Evolutionary conservation across 2,888 invertebrate species (phyloP), one percentile per base, ranked within the genome.

Genomic region (Bombyx huttoni): DNA sequence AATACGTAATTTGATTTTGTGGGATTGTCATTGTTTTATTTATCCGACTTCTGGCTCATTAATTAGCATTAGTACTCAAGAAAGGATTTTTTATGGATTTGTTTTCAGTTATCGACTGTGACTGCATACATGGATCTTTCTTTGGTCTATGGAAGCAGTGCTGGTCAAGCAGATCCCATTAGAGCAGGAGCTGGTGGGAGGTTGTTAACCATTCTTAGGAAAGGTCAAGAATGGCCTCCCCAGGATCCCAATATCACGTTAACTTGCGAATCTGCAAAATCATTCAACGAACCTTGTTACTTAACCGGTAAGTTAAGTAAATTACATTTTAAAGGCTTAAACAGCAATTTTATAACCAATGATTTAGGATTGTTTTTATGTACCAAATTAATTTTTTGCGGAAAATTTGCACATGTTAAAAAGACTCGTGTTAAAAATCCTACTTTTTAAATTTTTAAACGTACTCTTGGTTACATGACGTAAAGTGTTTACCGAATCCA

Each of bases 71-170:
- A n/a, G n/a, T n/a, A n/a, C n/a, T n/a, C n/a, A n/a, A n/a, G n/a
- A n/a, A n/a, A n/a, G n/a, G n/a, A n/a, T n/a, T n/a, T 24, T 24
- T 24, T 24, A 24, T 40, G 40, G 12, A 40, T 10, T 40, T 40
- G 1, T 7, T 40, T 40, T 7, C 59, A 94, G 93, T 61, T 94
- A 34, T 89, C 92, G 8, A 89, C 88, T 10, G 92, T 94, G 0
- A 93, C 94, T 35, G 91, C 93, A 10, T 94, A 82, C 73, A 80
- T 96, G 86, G 96, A 96, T 69, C 85, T 93, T 5, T 96, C 96
- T 0, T 76, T 94, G 40, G 93, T 96, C 1, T 97, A 96, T 67
- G 96, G 96, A 1, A 94, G 92, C 56, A 92, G 90, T 3, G 89
- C 90, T 12, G 82, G 90, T 46, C 91, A 93, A 56, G 92, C 92